Evolutionary conservation across 2,797 vertebrate genomes (phyloP).

Genomic region (Epinephelus awoara): DNA sequence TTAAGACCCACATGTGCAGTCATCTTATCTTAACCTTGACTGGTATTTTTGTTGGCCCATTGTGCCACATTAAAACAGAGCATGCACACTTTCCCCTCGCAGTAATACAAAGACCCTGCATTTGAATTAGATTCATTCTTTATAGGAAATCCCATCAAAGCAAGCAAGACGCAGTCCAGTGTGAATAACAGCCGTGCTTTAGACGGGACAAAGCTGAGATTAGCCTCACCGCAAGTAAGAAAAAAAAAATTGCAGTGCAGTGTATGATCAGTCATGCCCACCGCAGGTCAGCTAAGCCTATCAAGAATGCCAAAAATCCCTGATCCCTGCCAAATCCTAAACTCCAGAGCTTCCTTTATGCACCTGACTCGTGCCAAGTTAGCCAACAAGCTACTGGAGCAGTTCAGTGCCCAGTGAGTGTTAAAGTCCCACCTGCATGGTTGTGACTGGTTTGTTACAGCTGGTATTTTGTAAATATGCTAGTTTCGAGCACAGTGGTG

Average conservation of each 20-base stretch:
- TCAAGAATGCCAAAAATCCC: slow-evolving; percentile 77
- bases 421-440: slow-evolving; percentile 9
- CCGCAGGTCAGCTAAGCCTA: slow-evolving; percentile 73
- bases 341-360: slow-evolving; percentile 57
- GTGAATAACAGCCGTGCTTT: slow-evolving; percentile 51
- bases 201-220: slow-evolving; percentile 59
- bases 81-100: background rate
- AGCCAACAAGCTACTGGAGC: slow-evolving; percentile 29
- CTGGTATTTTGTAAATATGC: slow-evolving; percentile 31
- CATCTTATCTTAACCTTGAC: slow-evolving; percentile 43
- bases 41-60: slow-evolving; percentile 29
- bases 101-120: slow-evolving; percentile 42
- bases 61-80: slow-evolving; percentile 41
- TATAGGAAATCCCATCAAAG: slow-evolving; percentile 52
- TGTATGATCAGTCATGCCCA: slow-evolving; percentile 73
- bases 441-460: slow-evolving; percentile 13
- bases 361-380: slow-evolving; percentile 61
- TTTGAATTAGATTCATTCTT: slow-evolving; percentile 44
- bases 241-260: slow-evolving; percentile 50
- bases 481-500: background rate
- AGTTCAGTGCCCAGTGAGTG: background rate
- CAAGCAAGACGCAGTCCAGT: slow-evolving; percentile 40
- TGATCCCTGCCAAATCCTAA: slow-evolving; percentile 64
- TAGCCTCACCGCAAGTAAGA: slow-evolving; percentile 41
- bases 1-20: background rate